Conservation (phyloP, 2,113 vertebrate species). For the Cyanoderma ruficeps region DNA sequence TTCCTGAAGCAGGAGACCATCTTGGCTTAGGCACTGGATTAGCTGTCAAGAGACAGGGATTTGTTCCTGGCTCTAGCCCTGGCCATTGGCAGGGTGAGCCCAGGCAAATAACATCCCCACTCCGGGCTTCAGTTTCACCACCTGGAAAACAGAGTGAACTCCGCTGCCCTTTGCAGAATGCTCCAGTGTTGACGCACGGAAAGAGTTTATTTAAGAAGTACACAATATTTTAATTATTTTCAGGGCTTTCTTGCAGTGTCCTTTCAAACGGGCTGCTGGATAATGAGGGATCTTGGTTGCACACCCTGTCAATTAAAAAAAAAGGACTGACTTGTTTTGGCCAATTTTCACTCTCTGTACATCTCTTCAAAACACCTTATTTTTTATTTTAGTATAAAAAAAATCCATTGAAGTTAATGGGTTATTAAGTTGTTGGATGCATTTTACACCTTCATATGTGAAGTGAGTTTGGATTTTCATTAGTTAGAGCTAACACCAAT, state of each 20-base stretch:
- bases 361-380: background rate
- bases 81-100: constrained; percentile 18
- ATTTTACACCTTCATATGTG: constrained; percentile 64
- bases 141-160: background rate
- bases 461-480: constrained; percentile 70
- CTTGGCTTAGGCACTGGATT: constrained; percentile 63
- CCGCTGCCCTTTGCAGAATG: background rate
- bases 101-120: background rate
- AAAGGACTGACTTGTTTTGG: background rate
- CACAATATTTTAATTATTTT: background rate
- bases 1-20: constrained; percentile 54
- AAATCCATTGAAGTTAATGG: constrained; percentile 11
- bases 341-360: background rate
- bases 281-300: background rate
- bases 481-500: constrained; percentile 77
- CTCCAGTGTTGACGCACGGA: rapidly evolving
- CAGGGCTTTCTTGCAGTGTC: background rate
- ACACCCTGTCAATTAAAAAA: background rate
- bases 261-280: background rate
- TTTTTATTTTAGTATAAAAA: background rate
- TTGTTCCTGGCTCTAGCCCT: constrained; percentile 16
- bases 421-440: constrained; percentile 78
- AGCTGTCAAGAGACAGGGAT: constrained; percentile 53
- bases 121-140: background rate
- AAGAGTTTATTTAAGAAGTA: background rate